Conservation (phyloP, 1,140 invertebrate species). For the Brachionus plicatilis region DNA sequence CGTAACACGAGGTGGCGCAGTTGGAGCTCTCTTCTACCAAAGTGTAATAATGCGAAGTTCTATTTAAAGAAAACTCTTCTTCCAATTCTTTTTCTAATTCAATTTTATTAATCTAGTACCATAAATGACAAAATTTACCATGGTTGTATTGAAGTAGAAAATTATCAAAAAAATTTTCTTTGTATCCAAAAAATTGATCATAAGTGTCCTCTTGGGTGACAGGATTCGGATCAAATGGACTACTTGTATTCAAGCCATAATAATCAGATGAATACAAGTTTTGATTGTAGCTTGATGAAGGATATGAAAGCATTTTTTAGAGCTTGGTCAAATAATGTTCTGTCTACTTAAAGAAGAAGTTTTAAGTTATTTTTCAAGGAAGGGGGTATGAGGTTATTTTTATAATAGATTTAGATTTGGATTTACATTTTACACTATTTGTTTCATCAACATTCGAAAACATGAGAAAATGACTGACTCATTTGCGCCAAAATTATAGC, state of each 20-base stretch:
- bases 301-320: background rate
- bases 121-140: background rate
- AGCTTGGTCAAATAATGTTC: background rate
- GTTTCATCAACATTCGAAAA: background rate
- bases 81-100: background rate
- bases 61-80: background rate
- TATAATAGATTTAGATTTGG: background rate
- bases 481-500: slow-evolving; percentile 14
- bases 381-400: background rate
- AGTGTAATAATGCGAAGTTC: background rate
- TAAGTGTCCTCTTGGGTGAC: background rate
- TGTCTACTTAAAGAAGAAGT: background rate
- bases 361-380: background rate
- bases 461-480: slow-evolving; percentile 10
- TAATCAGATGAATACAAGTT: background rate
- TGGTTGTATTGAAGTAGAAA: background rate
- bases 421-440: background rate
- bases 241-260: background rate
- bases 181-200: background rate
- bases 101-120: background rate
- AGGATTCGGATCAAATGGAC: background rate
- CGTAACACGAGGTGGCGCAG: background rate
- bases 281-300: background rate
- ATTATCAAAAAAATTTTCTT: background rate
- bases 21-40: background rate